A percentile compares a stretch with the other conserved stretches of the same genome.
Evolutionary conservation across 2,797 vertebrate genomes (phyloP).

Genomic region (Potorous gilbertii): DNA sequence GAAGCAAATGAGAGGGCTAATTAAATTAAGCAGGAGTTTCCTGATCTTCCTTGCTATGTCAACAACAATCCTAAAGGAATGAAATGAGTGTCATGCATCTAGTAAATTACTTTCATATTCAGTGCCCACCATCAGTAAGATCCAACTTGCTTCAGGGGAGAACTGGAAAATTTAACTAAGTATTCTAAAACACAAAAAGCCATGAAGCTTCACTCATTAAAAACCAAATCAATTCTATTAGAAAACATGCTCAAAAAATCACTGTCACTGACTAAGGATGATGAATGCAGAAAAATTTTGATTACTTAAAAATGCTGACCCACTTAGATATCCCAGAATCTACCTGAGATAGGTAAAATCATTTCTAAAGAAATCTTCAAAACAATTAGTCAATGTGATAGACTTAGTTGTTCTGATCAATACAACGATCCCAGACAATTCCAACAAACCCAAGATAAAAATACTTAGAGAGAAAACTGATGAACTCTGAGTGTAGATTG

Average conservation of each 20-base stretch:
- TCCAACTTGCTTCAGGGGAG: background rate
- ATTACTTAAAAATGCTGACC: slow-evolving; percentile 4
- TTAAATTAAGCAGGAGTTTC: background rate
- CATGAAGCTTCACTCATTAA: background rate
- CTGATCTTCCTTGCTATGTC: background rate
- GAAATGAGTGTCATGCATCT: background rate
- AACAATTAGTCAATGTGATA: background rate
- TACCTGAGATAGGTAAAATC: slow-evolving; percentile 11
- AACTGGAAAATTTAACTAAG: background rate
- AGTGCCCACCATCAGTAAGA: background rate
- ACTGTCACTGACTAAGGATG: background rate
- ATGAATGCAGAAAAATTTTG: background rate
- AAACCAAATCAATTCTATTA: background rate
- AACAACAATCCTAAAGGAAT: background rate
- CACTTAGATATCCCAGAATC: background rate
- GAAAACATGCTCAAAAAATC: background rate
- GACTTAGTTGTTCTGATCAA: background rate
- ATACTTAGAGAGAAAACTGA: background rate
- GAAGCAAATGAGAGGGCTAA: background rate
- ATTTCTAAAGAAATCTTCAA: background rate
- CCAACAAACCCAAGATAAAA: background rate
- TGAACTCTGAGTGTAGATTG: background rate
- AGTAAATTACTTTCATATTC: background rate
- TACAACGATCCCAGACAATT: background rate
- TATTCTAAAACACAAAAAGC: background rate